Base-by-base conservation (phyloP, 2,113 vertebrate genomes). In the Labeo catla region DNA sequence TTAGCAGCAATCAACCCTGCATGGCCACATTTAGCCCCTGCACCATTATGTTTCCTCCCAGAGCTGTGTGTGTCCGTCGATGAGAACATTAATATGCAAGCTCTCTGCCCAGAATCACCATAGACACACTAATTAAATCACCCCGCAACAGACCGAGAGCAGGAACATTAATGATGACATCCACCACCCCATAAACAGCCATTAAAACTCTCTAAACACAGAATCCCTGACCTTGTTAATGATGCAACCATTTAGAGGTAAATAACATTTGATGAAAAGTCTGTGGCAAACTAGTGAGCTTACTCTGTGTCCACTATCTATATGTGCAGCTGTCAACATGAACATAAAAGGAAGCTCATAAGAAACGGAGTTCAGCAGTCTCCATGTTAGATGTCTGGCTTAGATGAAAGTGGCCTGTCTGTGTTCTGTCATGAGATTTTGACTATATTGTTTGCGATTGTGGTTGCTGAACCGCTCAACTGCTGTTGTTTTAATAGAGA, bases 91-190 rank as follows among this genome's bases (percentile, higher is more conserved):
- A 81, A 87, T 78, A 74, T 81, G 59, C 76, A 88, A 7, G 81
- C 23, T 86, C 76, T 76, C 73, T 49, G 76, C 73, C 12, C 47
- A 65, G 21, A 39, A 84, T 73, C 61, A 70, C 52, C 76, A 23
- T 74, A 73, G 83, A 83, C 61, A 85, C 73, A 28, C 87, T 87
- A 85, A 92, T 90, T 85, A 88, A 88, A 72, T 65, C 36, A 72
- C 78, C 28, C 77, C 83, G 77, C 59, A 82, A 68, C 84, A 84
- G 85, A 50, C 50, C 52, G 73, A 86, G 34, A 45, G 47, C 84
- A 90, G 77, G 79, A 50, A 76, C 47, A 66, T 13, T 52, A 86
- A 87, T 63, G 72, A 88, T 79, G 80, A 74, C 72, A 80, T 80
- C n/a, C 34, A 54, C 86, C 66, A 61, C 63, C 76, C 74, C n/a